phyloP scores from a whole-genome alignment of 2,888 invertebrate genomes.

The Prosopocoilus inquinatus region DNA sequence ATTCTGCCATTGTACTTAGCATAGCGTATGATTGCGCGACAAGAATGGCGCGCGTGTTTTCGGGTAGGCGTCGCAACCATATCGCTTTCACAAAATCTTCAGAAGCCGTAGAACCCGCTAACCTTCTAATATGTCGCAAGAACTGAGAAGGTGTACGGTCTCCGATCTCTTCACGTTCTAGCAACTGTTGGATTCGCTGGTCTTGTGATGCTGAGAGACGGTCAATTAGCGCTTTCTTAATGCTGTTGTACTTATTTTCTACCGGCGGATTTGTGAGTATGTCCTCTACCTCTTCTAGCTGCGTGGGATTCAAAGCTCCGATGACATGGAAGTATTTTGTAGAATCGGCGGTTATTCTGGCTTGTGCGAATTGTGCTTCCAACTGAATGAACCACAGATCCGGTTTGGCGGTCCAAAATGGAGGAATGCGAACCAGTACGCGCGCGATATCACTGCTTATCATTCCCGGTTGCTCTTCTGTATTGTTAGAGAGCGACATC shows the following conservation, averaged over 20 bases:
- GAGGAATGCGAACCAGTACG: constrained; percentile 15
- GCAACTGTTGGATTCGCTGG: constrained; percentile 15
- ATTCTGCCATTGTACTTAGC: no score
- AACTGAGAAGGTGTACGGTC: constrained; percentile 17
- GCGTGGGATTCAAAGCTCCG: constrained; percentile 22
- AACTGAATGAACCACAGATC: constrained; percentile 36
- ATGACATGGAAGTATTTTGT: constrained; percentile 32
- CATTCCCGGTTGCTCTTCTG: no score
- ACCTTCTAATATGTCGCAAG: no score
- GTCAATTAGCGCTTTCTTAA: constrained; percentile 33
- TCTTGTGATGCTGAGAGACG: constrained; percentile 9
- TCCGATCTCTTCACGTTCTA: constrained; percentile 14
- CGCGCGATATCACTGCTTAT: no score
- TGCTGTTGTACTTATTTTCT: constrained; percentile 18
- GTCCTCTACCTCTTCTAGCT: constrained; percentile 26
- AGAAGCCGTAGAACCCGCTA: no score
- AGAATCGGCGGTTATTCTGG: constrained; percentile 25
- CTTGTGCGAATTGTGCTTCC: constrained; percentile 31
- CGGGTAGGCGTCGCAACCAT: no score
- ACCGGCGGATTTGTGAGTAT: constrained; percentile 27
- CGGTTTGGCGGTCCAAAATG: constrained; percentile 31
- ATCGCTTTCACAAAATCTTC: no score
- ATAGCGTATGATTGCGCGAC: no score
- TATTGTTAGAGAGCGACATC: no score
- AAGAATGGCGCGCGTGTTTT: no score